Evolutionary conservation across 2,888 invertebrate species (phyloP).

Genomic region (Epistrophe grossulariae): DNA sequence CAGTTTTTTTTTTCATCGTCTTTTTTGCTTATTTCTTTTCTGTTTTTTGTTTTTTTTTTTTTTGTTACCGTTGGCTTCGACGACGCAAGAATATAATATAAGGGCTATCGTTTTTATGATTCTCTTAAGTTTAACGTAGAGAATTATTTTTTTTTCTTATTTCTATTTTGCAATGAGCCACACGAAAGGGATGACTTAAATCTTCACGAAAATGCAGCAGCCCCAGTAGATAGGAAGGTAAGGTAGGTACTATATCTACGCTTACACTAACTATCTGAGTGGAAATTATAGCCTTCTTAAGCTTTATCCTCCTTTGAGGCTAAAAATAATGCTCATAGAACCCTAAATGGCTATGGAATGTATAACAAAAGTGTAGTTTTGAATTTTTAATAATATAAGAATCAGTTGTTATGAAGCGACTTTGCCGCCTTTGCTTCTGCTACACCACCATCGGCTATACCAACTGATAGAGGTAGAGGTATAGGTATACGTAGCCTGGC

Average conservation of each 20-base stretch:
- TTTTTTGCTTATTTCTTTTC: not conserved
- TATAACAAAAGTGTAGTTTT: conserved; percentile 67
- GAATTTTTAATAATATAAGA: conserved; percentile 75
- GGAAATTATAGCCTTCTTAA: conserved; percentile 67
- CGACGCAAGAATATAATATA: conserved; percentile 39
- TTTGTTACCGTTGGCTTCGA: conserved; percentile 34
- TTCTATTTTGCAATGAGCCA: not conserved
- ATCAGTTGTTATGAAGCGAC: conserved; percentile 54
- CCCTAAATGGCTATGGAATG: conserved; percentile 63
- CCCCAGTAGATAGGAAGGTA: not conserved
- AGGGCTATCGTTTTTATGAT: conserved; percentile 62
- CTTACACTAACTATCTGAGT: conserved; percentile 44
- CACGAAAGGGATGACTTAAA: not conserved
- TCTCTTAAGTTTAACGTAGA: conserved; percentile 30
- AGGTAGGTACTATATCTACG: too few relatives aligned
- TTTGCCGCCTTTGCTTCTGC: not conserved
- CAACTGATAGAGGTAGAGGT: not conserved
- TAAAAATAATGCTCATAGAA: conserved; percentile 49
- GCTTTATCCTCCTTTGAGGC: conserved; percentile 40
- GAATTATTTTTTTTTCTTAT: not conserved
- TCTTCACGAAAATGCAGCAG: conserved; percentile 28
- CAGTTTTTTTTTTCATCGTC: conserved; percentile 10
- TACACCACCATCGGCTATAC: not conserved
- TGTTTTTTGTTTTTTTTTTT: not conserved
- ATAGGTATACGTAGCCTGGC: not conserved